Percentiles rank a stretch among this genome's conserved stretches.
phyloP scores from a whole-genome alignment of 2,888 invertebrate genomes.

The Blera fallax region DNA sequence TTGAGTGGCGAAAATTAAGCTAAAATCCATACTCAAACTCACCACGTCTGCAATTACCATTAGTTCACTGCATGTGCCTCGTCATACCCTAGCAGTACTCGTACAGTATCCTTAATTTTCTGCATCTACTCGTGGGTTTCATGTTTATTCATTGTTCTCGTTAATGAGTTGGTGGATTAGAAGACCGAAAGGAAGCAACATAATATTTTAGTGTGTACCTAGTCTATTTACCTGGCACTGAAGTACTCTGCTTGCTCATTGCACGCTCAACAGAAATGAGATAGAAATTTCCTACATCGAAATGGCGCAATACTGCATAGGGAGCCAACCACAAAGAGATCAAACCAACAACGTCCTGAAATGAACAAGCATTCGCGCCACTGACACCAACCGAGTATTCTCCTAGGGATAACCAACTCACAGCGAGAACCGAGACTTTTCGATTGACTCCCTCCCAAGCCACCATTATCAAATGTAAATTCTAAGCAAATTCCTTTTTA shows the following conservation, averaged over 20 bases:
- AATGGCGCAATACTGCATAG: slow-evolving; percentile 4
- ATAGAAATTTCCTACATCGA: slow-evolving; percentile 7
- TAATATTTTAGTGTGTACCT: background rate
- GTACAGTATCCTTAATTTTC: background rate
- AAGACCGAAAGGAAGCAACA: background rate
- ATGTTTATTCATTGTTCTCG: background rate
- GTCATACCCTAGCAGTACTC: background rate
- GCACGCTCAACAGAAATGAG: slow-evolving; percentile 40
- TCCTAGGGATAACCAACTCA: background rate
- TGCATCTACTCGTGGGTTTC: background rate
- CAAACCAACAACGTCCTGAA: background rate
- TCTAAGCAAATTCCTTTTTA: slow-evolving; percentile 50
- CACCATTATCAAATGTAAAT: slow-evolving; percentile 37
- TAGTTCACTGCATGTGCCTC: background rate
- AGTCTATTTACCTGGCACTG: background rate
- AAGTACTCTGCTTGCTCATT: background rate
- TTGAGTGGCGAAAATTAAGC: background rate
- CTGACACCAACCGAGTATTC: background rate
- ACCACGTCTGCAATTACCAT: slow-evolving; percentile 13
- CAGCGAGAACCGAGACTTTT: background rate
- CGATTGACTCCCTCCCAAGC: background rate
- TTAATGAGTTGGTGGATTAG: slow-evolving; percentile 1
- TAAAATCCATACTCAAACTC: slow-evolving; percentile 38
- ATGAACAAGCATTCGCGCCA: slow-evolving; percentile 25
- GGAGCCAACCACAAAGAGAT: slow-evolving; percentile 3